These are phyloP conservation scores for Drosophila atripex DNA, from an alignment of 2,888 invertebrate genomes.

Conservation along the genomic window DNA sequence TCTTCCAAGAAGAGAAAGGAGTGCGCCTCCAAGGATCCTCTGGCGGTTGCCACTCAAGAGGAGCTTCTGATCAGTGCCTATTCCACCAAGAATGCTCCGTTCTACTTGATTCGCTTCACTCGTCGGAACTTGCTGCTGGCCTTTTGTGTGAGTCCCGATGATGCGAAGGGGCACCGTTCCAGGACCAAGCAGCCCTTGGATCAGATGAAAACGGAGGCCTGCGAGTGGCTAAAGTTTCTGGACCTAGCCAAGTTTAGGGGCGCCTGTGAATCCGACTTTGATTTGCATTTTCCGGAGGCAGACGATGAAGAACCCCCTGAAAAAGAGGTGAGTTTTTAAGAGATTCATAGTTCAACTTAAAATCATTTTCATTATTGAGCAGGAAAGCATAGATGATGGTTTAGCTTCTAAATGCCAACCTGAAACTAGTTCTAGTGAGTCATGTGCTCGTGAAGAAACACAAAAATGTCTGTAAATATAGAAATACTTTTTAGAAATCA, in stretches of 20 bases:
- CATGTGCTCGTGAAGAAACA: no score
- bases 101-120: slow-evolving; percentile 40
- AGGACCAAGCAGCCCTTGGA: not conserved
- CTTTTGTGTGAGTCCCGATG: slow-evolving; percentile 25
- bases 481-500: no score
- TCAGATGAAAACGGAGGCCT: not conserved
- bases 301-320: not conserved
- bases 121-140: slow-evolving; percentile 52
- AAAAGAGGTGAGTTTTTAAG: not conserved
- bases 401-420: not conserved
- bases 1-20: not conserved
- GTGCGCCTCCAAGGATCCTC: not conserved
- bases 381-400: not conserved
- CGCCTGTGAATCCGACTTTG: not conserved
- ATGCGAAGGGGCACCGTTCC: fast-evolving
- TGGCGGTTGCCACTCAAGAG: fast-evolving
- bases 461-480: no score
- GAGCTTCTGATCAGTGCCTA: slow-evolving; percentile 39
- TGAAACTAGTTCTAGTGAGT: not conserved
- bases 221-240: slow-evolving; percentile 43
- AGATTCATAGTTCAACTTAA: not conserved
- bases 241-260: slow-evolving; percentile 33
- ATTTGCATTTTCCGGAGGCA: not conserved
- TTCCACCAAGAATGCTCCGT: slow-evolving; percentile 33
- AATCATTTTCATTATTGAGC: not conserved